Percentiles rank a stretch among this genome's conserved stretches.
Conservation (phyloP, 2,113 vertebrate species). For the Scalopus aquaticus region DNA sequence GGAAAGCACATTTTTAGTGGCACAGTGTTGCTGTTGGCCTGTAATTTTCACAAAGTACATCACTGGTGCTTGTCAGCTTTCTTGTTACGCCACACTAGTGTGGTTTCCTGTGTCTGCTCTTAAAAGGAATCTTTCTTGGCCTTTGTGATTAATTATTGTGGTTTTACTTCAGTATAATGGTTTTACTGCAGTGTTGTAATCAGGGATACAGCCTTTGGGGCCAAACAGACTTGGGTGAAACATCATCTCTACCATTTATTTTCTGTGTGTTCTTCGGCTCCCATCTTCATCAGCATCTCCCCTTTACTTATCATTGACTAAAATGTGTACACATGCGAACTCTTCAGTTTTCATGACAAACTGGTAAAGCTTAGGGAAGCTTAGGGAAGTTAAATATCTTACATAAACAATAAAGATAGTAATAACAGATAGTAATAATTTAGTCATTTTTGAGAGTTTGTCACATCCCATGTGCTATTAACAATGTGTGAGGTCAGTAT, state of each 20-base stretch:
- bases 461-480: background rate
- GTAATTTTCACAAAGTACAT: too few relatives aligned
- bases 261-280: background rate
- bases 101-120: background rate
- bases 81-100: background rate
- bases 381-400: background rate
- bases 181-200: background rate
- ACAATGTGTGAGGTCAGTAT: background rate
- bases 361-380: background rate
- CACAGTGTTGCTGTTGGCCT: rapidly evolving
- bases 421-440: background rate
- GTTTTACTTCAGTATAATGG: background rate
- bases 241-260: background rate
- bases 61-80: background rate
- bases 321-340: background rate
- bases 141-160: background rate
- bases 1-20: background rate
- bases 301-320: background rate
- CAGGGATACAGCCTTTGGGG: background rate
- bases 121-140: background rate
- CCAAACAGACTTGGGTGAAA: background rate
- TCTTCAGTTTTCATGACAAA: background rate
- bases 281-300: background rate
- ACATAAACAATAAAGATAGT: background rate
- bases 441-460: background rate